Percentiles rank a stretch among this genome's conserved stretches.
These are phyloP conservation scores for Hippopotamyrus pictus DNA, from an alignment of 2,797 vertebrate genomes.

Conservation along the genomic window DNA sequence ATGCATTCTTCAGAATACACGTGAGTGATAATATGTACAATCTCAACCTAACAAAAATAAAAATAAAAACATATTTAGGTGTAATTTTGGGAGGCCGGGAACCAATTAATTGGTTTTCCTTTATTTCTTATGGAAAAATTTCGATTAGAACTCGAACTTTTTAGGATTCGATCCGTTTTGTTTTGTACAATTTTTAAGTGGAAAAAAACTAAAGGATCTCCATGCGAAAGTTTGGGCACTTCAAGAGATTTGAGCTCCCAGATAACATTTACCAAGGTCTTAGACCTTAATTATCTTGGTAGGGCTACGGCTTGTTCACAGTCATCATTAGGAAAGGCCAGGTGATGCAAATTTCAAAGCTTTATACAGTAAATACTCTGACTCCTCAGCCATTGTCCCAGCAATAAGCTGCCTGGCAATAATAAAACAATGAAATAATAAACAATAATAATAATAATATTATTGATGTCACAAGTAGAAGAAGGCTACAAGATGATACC, in stretches of 20 bases:
- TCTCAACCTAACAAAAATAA: too few species aligned
- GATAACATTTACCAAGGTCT: background rate
- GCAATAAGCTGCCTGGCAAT: background rate
- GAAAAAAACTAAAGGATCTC: background rate
- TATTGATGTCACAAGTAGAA: background rate
- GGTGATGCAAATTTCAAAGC: background rate
- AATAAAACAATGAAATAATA: background rate
- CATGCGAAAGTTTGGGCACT: background rate
- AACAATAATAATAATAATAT: background rate
- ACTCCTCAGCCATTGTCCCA: background rate
- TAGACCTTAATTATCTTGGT: background rate
- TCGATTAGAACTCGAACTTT: too few species aligned
- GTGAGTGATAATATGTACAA: too few species aligned
- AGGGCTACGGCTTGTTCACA: background rate
- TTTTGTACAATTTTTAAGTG: background rate
- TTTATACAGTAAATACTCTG: background rate
- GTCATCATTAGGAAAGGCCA: background rate
- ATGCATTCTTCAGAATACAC: too few species aligned
- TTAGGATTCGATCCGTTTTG: too few species aligned
- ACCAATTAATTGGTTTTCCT: too few species aligned
- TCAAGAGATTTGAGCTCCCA: background rate
- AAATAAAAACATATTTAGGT: too few species aligned
- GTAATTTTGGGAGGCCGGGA: too few species aligned
- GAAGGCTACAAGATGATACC: background rate
- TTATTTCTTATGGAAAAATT: too few species aligned